Evolutionary conservation across 1,140 invertebrate species (phyloP), one percentile per base, ranked within the genome.

Genomic region (Atta texana): DNA sequence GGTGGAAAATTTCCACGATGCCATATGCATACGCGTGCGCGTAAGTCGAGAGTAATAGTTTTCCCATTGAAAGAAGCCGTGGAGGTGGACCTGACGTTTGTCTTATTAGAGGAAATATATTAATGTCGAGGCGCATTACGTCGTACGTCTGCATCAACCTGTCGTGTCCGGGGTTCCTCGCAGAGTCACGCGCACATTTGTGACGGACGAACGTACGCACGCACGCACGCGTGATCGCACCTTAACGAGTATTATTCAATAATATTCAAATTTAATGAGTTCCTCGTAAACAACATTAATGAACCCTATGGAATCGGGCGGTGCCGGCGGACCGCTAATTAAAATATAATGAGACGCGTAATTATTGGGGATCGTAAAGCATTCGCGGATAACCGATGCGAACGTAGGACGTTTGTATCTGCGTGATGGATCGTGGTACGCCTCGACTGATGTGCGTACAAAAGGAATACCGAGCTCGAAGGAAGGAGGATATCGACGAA

Each of bases 271-370:
- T 94, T 94, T 94, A 94, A 94, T 91, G 94, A 93, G 92, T 91
- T 77, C 87, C 90, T 93, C 92, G 92, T 94, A 93, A 94, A 92
- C 89, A 92, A 92, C 93, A 92, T 94, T 94, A 94, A 94, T 92
- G 94, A 94, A 93, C 80, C 89, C 55, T 61, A 88, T 81, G 90
- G 66, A 91, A 93, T 94, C 91, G 90, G 87, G 61, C 86, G 76
- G 87, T 63, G 89, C 85, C 87, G 87, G 81, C 87, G 85, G 84
- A 78, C 84, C 82, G 91, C 93, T 94, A 94, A 95, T 95, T 94
- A 95, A 94, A 94, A 94, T 94, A 94, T 95, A 95, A 95, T 94
- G 94, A 95, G 94, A 92, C 90, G 89, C 92, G 92, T 94, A 94
- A 94, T 94, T 94, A 93, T 93, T 87, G 88, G 77, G 88, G 66